Evolutionary conservation across 1,140 invertebrate species (phyloP).

Genomic region (Sminthurides bifidus): DNA sequence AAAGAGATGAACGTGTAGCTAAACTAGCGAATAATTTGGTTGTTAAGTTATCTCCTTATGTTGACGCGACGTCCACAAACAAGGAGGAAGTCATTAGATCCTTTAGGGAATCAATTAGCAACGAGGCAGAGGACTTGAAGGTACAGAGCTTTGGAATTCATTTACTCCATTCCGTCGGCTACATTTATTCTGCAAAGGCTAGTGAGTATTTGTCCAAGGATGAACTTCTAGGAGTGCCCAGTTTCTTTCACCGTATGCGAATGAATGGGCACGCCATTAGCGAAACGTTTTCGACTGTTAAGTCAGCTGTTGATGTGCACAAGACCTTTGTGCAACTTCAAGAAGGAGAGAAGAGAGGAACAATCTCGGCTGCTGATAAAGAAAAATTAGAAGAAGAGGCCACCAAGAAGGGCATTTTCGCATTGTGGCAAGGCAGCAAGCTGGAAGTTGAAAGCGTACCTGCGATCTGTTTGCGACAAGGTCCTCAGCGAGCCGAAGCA

Average conservation of each 20-base stretch:
- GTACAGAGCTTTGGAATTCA: conserved; percentile 31
- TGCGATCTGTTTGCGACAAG: conserved; percentile 28
- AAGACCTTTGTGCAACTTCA: conserved; percentile 28
- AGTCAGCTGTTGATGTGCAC: conserved; percentile 31
- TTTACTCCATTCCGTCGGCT: conserved; percentile 29
- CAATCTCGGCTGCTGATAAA: conserved; percentile 16
- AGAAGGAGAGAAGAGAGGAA: conserved; percentile 29
- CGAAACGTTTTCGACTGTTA: conserved; percentile 26
- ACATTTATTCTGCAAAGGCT: conserved; percentile 28
- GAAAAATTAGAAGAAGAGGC: conserved; percentile 27
- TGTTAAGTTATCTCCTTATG: conserved; percentile 21
- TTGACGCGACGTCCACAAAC: background rate
- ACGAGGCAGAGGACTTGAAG: conserved; percentile 29
- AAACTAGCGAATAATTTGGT: conserved; percentile 28
- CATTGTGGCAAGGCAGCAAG: conserved; percentile 31
- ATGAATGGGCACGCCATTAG: conserved; percentile 29
- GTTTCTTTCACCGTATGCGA: conserved; percentile 28
- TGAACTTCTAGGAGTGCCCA: conserved; percentile 25
- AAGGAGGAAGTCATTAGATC: background rate
- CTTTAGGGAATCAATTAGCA: conserved; percentile 17
- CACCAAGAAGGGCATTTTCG: conserved; percentile 24
- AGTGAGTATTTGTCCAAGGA: conserved; percentile 29
- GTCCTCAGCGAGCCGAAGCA: conserved; percentile 9
- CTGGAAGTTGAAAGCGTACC: conserved; percentile 30
- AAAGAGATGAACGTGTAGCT: conserved; percentile 23